phyloP scores from a whole-genome alignment of 2,888 invertebrate species.

The Petrolisthes cinctipes region DNA sequence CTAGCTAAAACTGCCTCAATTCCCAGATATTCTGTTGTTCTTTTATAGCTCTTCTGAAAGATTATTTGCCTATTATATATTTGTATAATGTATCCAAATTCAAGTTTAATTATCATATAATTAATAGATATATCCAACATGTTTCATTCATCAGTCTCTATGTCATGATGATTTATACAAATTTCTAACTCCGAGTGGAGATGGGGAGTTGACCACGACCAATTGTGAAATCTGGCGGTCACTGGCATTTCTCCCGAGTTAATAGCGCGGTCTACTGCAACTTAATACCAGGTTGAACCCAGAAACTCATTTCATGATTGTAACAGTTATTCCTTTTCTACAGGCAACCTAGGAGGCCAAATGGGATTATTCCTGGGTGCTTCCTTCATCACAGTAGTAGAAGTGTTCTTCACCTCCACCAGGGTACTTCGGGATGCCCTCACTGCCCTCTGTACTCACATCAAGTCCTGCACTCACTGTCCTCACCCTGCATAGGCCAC shows the following conservation, averaged over 20 bases:
- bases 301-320: not conserved
- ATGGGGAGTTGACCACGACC: not conserved
- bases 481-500: no score
- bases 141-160: no score
- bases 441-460: not conserved
- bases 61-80: no score
- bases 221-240: not conserved
- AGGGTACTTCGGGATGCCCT: not conserved
- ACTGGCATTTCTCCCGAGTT: not conserved
- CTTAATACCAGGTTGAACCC: not conserved
- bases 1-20: no score
- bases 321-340: not conserved
- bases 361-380: constrained; percentile 58
- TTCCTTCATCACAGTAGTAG: constrained; percentile 52
- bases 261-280: not conserved
- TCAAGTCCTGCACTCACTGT: not conserved
- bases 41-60: no score
- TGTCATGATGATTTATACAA: no score
- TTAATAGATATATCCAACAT: no score
- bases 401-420: constrained; percentile 44
- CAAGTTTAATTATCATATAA: no score
- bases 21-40: no score
- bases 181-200: no score
- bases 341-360: constrained; percentile 54
- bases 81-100: no score